A percentile compares a stretch with the other conserved stretches of the same genome.
Conservation (phyloP, 2,888 invertebrate genomes). For the Stenotaenia linearis region DNA sequence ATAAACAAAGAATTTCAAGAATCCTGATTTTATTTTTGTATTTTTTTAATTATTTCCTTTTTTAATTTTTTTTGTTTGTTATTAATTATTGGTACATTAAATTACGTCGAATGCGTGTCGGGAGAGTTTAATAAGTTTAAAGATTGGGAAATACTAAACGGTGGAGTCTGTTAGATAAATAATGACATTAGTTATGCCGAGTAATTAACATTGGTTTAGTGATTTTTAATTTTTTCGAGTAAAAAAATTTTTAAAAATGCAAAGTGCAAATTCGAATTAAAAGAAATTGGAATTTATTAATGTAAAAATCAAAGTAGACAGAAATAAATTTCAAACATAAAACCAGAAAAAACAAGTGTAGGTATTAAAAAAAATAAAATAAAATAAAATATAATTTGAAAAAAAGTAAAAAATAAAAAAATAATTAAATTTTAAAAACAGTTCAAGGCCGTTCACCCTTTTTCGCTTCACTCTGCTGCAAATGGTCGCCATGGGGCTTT, state of each 20-base stretch:
- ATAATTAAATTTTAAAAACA: constrained; percentile 3
- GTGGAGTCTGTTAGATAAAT: no score
- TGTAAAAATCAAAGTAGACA: background rate
- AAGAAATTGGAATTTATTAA: background rate
- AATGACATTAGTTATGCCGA: no score
- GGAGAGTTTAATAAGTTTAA: background rate
- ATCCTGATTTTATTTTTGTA: background rate
- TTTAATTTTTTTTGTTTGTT: background rate
- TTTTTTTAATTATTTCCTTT: background rate
- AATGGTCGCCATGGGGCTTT: constrained; percentile 2
- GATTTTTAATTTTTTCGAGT: background rate
- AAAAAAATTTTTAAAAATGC: no score
- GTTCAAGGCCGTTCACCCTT: constrained; percentile 26
- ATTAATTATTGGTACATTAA: background rate
- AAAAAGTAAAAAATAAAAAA: background rate
- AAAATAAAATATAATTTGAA: background rate
- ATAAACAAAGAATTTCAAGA: background rate
- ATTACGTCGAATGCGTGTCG: background rate
- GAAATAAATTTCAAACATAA: background rate
- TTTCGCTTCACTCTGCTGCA: constrained; percentile 19
- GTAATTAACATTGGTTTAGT: no score
- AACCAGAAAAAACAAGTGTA: background rate
- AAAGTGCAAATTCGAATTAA: background rate
- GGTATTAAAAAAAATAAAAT: background rate
- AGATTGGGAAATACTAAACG: background rate